Evolutionary conservation across 2,113 vertebrate genomes (phyloP), one percentile per base, ranked within the genome.

Genomic region (Hydropotes inermis): DNA sequence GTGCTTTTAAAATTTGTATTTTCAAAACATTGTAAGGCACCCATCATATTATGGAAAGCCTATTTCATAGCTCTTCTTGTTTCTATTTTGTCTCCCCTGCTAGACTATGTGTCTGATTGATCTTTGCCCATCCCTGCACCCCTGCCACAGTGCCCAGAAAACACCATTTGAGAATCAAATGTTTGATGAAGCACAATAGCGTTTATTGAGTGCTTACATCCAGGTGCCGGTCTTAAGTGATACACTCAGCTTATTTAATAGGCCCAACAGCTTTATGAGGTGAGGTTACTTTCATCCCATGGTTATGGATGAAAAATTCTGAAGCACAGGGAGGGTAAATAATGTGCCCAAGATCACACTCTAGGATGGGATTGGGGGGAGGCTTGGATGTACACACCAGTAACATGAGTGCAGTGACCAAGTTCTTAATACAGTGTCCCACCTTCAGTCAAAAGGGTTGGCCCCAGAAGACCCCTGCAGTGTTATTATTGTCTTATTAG

Each of bases 1-100:
- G n/a, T 90, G 33, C 85, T 97, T 94, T 91, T 94, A 95, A 87
- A 94, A 10, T 96, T 96, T 30, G 33, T 15, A 27, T 64, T 91
- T 79, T 89, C 76, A 93, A 87, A 94, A 43, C 39, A 78, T 28
- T 36, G 1, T 88, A 82, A 86, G 39, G 33, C 45, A 89, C 58
- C 43, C 2, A 47, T 83, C 90, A 13, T 76, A 85, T 87, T 89
- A 87, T 52, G 3, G 19, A 88, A 89, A 74, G 2, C 23, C 17
- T 67, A 19, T 74, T 94, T 93, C 64, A 57, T 60, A 57, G 74
- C 91, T 58, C 23, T 52, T 36, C 82, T 81, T 94, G 52, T 90
- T 90, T 8, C 52, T 88, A 3, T 70, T 93, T 95, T 89, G 33
- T 85, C 19, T 85, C 60, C 19, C 28, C 10, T 81, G 3, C 8